Evolutionary conservation across 2,888 invertebrate genomes (phyloP), one percentile per base, ranked within the genome.

Genomic region (Mimas tiliae): DNA sequence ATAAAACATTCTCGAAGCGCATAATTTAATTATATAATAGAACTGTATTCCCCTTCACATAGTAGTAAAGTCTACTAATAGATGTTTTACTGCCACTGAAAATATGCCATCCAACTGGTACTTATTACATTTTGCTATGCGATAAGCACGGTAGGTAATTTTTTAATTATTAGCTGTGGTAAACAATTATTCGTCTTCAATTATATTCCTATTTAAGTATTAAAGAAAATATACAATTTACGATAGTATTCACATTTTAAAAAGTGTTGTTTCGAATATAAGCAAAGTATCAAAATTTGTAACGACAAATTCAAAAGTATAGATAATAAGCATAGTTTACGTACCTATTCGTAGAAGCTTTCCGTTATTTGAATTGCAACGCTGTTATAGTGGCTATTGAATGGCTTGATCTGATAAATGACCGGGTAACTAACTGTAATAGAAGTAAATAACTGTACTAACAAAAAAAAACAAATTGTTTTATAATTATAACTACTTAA

Each of bases 131-230:
- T 16, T 38, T 11, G 11, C 19, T 42, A 42, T 19, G 16, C 19
- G 0, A 9, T 11, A 38, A 19, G 42, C 34, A 14, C 33, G 14
- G 8, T 34, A 53, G 34, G 34, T 53, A 53, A 52, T n/a, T 53
- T 19, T 16, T 58, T 14, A 38, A 52, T 27, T 38, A 14, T 45
- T 53, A 53, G 53, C 52, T 27, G 27, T 19, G 19, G n/a, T 53
- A 53, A 45, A 53, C 34, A 27, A 53, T 45, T 52, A 27, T 45
- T 52, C 51, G 52, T 64, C 64, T 27, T 52, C 45, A 64, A 53
- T 64, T 64, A 52, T 51, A 64, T 58, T 65, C 58, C 58, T 58
- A 58, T 58, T 16, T 58, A 58, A 58, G 58, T 42, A 58, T 58
- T 58, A 58, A 55, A 55, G 2, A 27, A 58, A 38, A 58, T 58